These are phyloP conservation scores for Plectropomus leopardus DNA, from an alignment of 2,113 vertebrate genomes.

Conservation along the genomic window DNA sequence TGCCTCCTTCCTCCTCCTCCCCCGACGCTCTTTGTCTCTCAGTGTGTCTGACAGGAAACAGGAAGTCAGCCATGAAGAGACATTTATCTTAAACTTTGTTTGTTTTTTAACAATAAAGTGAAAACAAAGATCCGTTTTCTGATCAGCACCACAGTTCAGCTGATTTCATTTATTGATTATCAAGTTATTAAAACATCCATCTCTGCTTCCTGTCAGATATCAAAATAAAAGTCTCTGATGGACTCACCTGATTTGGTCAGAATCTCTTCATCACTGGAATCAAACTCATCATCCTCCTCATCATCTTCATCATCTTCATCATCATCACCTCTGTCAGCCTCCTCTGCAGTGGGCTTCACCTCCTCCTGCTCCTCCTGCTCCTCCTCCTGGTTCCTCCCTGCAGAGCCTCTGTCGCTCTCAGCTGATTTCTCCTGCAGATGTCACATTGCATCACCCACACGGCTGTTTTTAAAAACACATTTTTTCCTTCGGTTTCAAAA, in stretches of 20 bases:
- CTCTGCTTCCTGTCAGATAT: neutral
- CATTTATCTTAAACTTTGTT: neutral
- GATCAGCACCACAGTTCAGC: too few relatives aligned
- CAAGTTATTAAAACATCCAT: neutral
- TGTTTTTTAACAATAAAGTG: neutral
- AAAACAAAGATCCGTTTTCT: neutral
- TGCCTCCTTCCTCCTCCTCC: constrained; percentile 81
- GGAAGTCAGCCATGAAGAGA: neutral
- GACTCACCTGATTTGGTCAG: constrained; percentile 91
- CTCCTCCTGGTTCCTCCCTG: constrained; percentile 39
- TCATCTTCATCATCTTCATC: constrained; percentile 63
- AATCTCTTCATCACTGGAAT: constrained; percentile 89
- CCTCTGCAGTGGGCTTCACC: constrained; percentile 41
- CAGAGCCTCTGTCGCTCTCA: constrained; percentile 8
- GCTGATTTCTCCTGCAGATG: constrained; percentile 86
- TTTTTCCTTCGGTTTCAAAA: too few relatives aligned
- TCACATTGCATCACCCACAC: too few relatives aligned
- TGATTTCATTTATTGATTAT: neutral
- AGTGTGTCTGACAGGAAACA: constrained; percentile 86
- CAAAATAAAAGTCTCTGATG: neutral
- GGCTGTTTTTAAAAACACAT: too few relatives aligned
- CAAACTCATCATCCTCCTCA: constrained; percentile 85
- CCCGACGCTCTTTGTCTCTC: constrained; percentile 88
- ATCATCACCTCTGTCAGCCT: constrained; percentile 57
- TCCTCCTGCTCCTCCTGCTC: constrained; percentile 48